Percentiles rank a stretch among this genome's conserved stretches.
Conservation (phyloP, 2,888 invertebrate genomes). For the Plemyria rubiginata region DNA sequence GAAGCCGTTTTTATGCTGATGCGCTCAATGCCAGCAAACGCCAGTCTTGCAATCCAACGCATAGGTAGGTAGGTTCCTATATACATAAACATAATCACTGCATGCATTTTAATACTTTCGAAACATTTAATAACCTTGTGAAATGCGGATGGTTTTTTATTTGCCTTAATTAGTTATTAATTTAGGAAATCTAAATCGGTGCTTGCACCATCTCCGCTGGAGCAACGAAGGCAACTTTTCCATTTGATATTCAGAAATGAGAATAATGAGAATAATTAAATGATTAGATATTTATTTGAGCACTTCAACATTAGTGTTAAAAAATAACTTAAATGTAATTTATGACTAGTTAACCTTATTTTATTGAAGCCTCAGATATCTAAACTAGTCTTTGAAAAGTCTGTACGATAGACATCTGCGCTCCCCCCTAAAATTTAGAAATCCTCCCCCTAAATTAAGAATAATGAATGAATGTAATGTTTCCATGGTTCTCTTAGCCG, state of each 20-base stretch:
- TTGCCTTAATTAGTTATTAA: conserved; percentile 13
- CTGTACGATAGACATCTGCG: no score
- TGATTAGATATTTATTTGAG: no score
- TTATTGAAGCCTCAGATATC: no score
- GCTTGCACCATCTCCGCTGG: conserved; percentile 31
- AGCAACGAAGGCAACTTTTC: conserved; percentile 11
- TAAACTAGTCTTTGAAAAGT: no score
- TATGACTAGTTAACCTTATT: no score
- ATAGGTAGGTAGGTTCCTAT: no score
- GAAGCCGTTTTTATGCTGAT: conserved; percentile 21
- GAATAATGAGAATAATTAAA: neutral
- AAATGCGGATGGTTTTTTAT: conserved; percentile 32
- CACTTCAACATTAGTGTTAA: no score
- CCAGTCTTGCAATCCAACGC: conserved; percentile 33
- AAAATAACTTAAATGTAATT: no score
- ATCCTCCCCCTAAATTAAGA: no score
- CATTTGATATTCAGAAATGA: neutral
- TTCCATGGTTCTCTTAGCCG: no score
- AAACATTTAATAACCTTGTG: conserved; percentile 36
- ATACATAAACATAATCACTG: conserved; percentile 31
- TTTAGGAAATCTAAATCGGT: conserved; percentile 27
- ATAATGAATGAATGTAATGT: no score
- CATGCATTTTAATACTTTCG: conserved; percentile 37
- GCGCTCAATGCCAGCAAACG: conserved; percentile 30
- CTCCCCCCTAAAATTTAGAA: no score